phyloP scores from a whole-genome alignment of 2,888 invertebrate species.

The Rotaria magnacalcarata region DNA sequence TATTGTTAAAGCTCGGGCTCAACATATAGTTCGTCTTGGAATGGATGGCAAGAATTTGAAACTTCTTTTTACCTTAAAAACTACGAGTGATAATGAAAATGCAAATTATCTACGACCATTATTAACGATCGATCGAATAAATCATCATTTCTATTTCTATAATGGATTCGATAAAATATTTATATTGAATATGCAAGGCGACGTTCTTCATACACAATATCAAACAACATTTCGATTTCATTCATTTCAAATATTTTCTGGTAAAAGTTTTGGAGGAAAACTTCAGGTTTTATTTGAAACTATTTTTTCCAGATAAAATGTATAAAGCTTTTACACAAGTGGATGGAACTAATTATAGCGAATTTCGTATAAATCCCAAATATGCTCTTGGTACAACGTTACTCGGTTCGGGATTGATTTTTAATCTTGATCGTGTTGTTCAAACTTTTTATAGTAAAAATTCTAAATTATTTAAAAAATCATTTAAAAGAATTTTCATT shows the following conservation, averaged over 20 bases:
- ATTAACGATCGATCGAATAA: neutral
- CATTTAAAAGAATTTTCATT: neutral
- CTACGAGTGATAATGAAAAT: neutral
- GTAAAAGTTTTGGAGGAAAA: neutral
- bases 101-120: neutral
- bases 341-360: neutral
- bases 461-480: neutral
- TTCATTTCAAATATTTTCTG: conserved; percentile 6
- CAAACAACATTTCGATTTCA: neutral
- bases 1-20: neutral
- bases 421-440: neutral
- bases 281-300: too few relatives aligned
- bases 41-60: conserved; percentile 25
- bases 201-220: neutral
- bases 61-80: conserved; percentile 3
- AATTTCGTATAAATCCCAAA: conserved; percentile 11
- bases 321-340: neutral
- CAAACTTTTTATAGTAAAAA: neutral
- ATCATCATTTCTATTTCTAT: neutral
- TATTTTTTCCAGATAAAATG: neutral
- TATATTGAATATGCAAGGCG: neutral
- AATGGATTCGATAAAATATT: neutral
- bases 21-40: neutral
- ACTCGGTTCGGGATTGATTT: neutral
- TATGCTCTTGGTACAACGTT: conserved; percentile 3